Percentiles rank a stretch among this genome's conserved stretches.
Conservation (phyloP, 35 echinoderm and acorn worm genomes). For the Strongylocentrotus purpuratus region DNA sequence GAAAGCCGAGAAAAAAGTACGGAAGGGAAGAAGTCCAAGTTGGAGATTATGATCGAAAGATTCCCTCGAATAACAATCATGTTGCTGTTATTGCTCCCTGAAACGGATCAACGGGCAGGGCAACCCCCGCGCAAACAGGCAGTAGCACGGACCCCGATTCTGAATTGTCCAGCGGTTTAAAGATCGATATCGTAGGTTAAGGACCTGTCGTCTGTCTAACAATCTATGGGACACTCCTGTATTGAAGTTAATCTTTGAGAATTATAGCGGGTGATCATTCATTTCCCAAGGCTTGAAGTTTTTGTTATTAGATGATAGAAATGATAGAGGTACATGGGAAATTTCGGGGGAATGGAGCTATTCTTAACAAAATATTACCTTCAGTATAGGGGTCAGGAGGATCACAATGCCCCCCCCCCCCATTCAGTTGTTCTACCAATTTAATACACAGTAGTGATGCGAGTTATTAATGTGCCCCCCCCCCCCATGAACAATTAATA, state of each 20-base stretch:
- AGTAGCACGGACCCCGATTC: neutral
- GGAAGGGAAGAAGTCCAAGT: neutral
- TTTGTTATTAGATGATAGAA: no score
- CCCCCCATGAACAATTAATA: no score
- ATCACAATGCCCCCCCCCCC: no score
- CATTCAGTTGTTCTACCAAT: no score
- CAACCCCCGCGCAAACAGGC: neutral
- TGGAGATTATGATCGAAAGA: neutral
- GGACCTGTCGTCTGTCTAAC: neutral
- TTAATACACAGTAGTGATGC: no score
- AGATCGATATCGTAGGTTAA: neutral
- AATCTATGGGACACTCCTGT: neutral
- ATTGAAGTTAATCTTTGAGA: neutral
- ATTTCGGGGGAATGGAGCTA: no score
- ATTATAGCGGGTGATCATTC: no score
- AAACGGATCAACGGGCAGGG: neutral
- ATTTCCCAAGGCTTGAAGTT: no score
- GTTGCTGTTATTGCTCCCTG: neutral
- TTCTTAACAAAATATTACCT: no score
- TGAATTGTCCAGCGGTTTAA: neutral
- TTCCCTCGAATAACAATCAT: conserved; percentile 5
- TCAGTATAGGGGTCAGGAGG: no score
- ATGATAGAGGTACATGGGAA: no score
- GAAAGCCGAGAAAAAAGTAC: neutral
- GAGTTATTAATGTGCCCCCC: no score